Conservation (phyloP, 2,113 vertebrate species). For the Procavia capensis region DNA sequence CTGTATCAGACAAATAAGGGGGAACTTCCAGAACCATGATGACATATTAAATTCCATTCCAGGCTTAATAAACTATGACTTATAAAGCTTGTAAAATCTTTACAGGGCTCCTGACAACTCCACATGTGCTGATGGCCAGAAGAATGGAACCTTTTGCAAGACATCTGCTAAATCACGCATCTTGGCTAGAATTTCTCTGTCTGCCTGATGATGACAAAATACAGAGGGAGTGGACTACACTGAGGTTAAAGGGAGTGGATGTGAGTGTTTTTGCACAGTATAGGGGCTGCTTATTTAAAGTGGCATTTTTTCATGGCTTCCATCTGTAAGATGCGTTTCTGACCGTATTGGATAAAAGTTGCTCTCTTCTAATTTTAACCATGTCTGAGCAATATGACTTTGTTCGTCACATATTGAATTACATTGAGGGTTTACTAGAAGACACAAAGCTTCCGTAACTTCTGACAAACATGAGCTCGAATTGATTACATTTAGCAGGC, state of each 20-base stretch:
- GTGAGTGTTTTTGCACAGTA: conserved; percentile 47
- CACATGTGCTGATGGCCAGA: conserved; percentile 86
- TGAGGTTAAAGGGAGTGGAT: conserved; percentile 36
- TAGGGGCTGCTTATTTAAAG: conserved; percentile 61
- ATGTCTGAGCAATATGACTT: neutral
- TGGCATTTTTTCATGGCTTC: neutral
- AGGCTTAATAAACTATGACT: conserved; percentile 87
- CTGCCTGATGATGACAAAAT: conserved; percentile 71
- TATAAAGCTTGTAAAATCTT: conserved; percentile 88
- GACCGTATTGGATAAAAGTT: neutral
- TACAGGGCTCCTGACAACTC: conserved; percentile 86
- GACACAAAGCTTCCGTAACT: conserved; percentile 50
- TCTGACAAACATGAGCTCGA: conserved; percentile 52
- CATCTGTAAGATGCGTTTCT: conserved; percentile 58
- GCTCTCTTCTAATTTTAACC: conserved; percentile 35
- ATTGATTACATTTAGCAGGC: conserved; percentile 54
- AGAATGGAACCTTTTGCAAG: conserved; percentile 87
- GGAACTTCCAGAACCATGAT: conserved; percentile 81
- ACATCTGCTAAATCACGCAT: conserved; percentile 86
- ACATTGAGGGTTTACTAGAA: conserved; percentile 49
- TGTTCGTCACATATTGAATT: conserved; percentile 12
- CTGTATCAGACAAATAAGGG: conserved; percentile 70
- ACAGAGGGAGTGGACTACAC: neutral
- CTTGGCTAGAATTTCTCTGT: conserved; percentile 78
- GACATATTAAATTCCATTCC: conserved; percentile 87